Base-by-base conservation (phyloP, 2,888 invertebrate species). In the Helleia helle region DNA sequence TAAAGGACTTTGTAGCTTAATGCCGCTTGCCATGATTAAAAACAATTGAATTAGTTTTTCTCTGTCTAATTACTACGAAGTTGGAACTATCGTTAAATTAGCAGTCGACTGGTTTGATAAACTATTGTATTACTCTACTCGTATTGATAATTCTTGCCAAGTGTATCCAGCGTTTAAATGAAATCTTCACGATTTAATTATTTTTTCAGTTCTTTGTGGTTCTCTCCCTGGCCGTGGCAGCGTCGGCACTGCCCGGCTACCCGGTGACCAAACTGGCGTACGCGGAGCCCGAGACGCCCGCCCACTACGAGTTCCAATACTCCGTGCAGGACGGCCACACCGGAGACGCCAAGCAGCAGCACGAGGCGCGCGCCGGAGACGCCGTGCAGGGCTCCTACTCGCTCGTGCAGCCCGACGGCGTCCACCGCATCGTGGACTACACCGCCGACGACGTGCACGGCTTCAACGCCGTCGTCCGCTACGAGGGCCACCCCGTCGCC, bases 301-400 rank as follows among this genome's bases (percentile, higher is more conserved):
- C 79, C 2, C 70, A 75, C 47, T 81, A 81, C 63, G 74, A 79
- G 27, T 81, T 70, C 67, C 58, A 63, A 18, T 83, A 83, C 66
- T 74, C 79, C 44, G 80, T 84, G 40, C 75, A 80, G 44, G 85
- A 85, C 51, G 57, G 60, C 2, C 74, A 76, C 56, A 74, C 59
- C 56, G 83, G 84, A 2, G 85, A 85, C 58, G 59, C 80, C 49
- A 85, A 85, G 58, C 65, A 80, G 51, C 84, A 84, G 62, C 68
- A 77, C 51, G 85, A 85, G 50, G 54, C 65, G 36, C 83, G 84
- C 49, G 54, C 59, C 47, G 83, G 83, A 2, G 77, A 85, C 54
- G 61, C 56, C 44, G 77, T 84, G 30, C 77, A 77, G 36, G 84
- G 85, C 45, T 76, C 71, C 17, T 84, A 85, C 69, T 80, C 84